Evolutionary conservation across 1,140 invertebrate species (phyloP).

Genomic region (Macrotrachela quadricornifera): DNA sequence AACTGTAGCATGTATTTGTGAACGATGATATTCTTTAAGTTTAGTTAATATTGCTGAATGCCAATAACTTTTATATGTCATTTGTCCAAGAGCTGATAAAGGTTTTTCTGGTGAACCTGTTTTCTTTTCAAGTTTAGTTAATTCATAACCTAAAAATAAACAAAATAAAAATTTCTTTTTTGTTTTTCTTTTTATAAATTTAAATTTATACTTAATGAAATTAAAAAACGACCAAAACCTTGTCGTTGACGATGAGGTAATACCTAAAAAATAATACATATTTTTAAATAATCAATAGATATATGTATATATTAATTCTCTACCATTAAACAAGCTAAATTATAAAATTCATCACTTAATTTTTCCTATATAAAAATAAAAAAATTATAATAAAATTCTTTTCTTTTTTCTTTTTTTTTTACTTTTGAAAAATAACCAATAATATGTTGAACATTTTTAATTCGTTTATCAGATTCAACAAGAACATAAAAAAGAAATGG

Average conservation of each 20-base stretch:
- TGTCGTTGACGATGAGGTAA: slow-evolving; percentile 88
- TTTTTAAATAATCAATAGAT: slow-evolving; percentile 40
- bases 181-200: background rate
- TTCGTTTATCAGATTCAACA: slow-evolving; percentile 63
- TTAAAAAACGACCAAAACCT: slow-evolving; percentile 90
- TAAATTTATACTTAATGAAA: slow-evolving; percentile 38
- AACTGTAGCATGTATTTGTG: too few relatives aligned
- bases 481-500: slow-evolving; percentile 89
- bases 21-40: slow-evolving; percentile 39
- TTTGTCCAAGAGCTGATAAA: slow-evolving; percentile 76
- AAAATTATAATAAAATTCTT: too few relatives aligned
- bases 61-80: slow-evolving; percentile 94
- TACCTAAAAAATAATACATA: slow-evolving; percentile 67
- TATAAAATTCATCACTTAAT: slow-evolving; percentile 90
- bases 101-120: slow-evolving; percentile 95
- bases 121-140: slow-evolving; percentile 64
- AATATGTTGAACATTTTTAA: slow-evolving; percentile 58
- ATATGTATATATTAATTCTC: too few relatives aligned
- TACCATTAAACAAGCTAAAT: slow-evolving; percentile 69
- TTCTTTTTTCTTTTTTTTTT: slow-evolving; percentile 71
- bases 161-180: background rate
- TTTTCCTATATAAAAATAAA: slow-evolving; percentile 42
- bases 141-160: slow-evolving; percentile 30
- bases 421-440: slow-evolving; percentile 84
- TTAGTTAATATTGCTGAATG: slow-evolving; percentile 82